phyloP scores from a whole-genome alignment of 2,797 vertebrate genomes.

The Pipistrellus pygmaeus region DNA sequence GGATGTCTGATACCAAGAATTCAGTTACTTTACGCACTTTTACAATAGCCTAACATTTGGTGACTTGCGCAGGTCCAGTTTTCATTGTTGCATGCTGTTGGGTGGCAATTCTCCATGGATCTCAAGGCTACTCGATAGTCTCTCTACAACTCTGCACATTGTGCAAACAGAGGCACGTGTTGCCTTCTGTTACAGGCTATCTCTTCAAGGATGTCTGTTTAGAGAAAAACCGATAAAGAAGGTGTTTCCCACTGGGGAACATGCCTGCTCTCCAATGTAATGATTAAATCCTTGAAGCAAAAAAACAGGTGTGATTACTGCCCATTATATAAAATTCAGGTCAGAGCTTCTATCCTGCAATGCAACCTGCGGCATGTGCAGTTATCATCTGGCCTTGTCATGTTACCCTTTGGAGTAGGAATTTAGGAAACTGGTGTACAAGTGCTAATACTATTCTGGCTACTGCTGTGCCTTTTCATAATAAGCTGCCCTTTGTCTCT shows the following conservation, averaged over 20 bases:
- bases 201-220: neutral
- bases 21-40: slow-evolving; percentile 58
- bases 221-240: neutral
- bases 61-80: neutral
- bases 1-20: slow-evolving; percentile 24
- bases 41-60: slow-evolving; percentile 16
- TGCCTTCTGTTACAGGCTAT: neutral
- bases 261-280: neutral
- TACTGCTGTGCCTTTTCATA: neutral
- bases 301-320: neutral
- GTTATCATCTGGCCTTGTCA: neutral
- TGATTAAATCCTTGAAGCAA: neutral
- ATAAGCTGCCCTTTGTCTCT: slow-evolving; percentile 12
- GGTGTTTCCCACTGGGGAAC: neutral
- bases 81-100: neutral
- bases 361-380: neutral
- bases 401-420: neutral
- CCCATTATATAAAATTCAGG: neutral
- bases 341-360: neutral
- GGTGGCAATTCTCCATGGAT: neutral
- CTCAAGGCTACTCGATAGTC: neutral
- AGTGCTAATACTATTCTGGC: neutral
- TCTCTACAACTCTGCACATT: neutral
- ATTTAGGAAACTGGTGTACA: neutral
- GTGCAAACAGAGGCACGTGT: neutral